phyloP scores from a whole-genome alignment of 2,888 invertebrate genomes.

The Lasioglossum oenotherae region DNA sequence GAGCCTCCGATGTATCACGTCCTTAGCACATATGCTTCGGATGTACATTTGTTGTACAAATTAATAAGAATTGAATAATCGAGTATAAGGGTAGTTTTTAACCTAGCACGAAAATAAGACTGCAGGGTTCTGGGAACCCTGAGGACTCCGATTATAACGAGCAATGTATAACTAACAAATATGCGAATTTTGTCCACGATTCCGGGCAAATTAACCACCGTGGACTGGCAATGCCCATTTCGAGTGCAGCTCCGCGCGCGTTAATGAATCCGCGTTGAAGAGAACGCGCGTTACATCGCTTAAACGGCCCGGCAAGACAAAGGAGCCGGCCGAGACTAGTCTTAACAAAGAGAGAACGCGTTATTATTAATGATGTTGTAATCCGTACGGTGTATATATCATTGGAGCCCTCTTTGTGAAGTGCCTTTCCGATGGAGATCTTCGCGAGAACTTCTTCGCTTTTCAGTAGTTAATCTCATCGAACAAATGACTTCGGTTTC shows the following conservation, averaged over 20 bases:
- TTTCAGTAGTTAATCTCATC: background rate
- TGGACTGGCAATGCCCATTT: background rate
- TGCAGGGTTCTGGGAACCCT: background rate
- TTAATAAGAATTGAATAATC: too few relatives aligned
- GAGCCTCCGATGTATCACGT: too few relatives aligned
- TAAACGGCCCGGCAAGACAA: constrained; percentile 7
- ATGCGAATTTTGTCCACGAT: background rate
- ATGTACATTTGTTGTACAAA: too few relatives aligned
- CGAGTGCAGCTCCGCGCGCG: background rate
- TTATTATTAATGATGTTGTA: background rate
- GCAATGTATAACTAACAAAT: background rate
- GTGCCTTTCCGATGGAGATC: background rate
- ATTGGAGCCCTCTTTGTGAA: background rate
- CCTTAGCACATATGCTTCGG: too few relatives aligned
- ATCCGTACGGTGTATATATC: background rate
- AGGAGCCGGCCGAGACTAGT: background rate
- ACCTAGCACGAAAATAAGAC: background rate
- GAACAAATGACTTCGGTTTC: background rate
- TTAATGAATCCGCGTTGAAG: constrained; percentile 32
- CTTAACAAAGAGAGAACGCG: background rate
- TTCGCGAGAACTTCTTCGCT: background rate
- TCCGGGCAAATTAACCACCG: background rate
- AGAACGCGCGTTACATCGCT: background rate
- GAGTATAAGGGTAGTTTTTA: background rate
- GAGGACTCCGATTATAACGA: background rate